phyloP scores from a whole-genome alignment of 1,140 invertebrate species.

The Micrasema longulum region DNA sequence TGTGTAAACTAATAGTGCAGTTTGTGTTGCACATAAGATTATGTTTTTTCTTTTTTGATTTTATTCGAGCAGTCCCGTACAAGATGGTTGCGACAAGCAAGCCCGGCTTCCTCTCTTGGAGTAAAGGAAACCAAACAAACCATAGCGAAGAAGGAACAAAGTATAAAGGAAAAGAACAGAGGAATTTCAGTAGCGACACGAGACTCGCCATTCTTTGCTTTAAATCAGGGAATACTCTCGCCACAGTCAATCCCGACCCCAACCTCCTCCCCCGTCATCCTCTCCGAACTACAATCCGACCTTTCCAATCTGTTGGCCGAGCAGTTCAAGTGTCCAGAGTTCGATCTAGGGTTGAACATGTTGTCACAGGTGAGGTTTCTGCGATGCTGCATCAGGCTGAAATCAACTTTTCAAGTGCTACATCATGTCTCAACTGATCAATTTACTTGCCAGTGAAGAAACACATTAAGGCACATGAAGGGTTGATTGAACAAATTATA shows the following conservation, averaged over 20 bases:
- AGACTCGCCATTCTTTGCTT: conserved; percentile 9
- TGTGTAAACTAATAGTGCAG: not conserved
- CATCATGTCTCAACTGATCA: not conserved
- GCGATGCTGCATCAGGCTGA: conserved; percentile 2
- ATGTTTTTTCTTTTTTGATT: conserved; percentile 44
- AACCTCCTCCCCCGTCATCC: conserved; percentile 28
- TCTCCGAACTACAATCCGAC: conserved; percentile 37
- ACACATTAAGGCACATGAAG: conserved; percentile 5
- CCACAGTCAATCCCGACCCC: conserved; percentile 16
- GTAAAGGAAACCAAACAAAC: conserved; percentile 36
- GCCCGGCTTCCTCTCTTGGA: conserved; percentile 8
- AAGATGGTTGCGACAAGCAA: conserved; percentile 45
- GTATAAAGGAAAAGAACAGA: conserved; percentile 12
- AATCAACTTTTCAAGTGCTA: conserved; percentile 11
- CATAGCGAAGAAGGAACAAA: conserved; percentile 38
- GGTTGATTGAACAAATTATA: conserved; percentile 6
- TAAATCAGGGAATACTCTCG: conserved; percentile 12
- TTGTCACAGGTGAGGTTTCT: conserved; percentile 47
- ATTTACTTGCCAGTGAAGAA: no score
- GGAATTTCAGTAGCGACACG: not conserved
- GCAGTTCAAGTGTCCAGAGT: conserved; percentile 47
- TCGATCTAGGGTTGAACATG: conserved; percentile 44
- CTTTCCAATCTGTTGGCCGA: conserved; percentile 48
- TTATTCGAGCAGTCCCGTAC: conserved; percentile 50
- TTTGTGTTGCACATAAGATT: conserved; percentile 10